Evolutionary conservation across 2,888 invertebrate genomes (phyloP).

Genomic region (Dynastes maya): DNA sequence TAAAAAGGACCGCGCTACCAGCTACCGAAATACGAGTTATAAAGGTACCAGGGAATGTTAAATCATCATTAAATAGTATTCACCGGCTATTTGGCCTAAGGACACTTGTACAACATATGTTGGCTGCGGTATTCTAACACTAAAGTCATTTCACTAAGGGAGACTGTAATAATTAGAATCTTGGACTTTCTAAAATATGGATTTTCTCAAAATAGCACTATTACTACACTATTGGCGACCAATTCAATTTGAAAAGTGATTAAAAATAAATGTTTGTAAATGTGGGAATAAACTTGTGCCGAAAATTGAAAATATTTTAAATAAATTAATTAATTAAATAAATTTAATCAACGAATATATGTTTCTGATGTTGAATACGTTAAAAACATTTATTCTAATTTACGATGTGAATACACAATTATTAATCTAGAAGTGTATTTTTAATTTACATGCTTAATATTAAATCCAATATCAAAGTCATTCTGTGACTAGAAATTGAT

Average conservation of each 20-base stretch:
- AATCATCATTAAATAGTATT: conserved; percentile 55
- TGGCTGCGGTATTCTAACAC: conserved; percentile 51
- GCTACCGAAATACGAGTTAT: conserved; percentile 50
- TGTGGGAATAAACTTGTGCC: no score
- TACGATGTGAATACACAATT: no score
- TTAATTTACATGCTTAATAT: neutral
- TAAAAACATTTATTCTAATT: no score
- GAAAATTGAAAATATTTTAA: no score
- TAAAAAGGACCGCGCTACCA: conserved; percentile 49
- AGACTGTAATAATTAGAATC: conserved; percentile 33
- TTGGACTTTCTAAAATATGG: conserved; percentile 41
- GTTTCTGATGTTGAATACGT: no score
- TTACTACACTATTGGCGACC: neutral
- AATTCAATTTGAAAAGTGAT: neutral
- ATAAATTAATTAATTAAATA: no score
- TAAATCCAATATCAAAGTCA: conserved; percentile 6
- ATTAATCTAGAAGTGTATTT: neutral
- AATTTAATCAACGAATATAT: no score
- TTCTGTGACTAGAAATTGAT: neutral
- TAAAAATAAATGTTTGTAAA: no score
- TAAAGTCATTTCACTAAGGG: conserved; percentile 36
- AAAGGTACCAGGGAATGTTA: conserved; percentile 50
- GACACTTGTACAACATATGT: conserved; percentile 58
- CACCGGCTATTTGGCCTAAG: conserved; percentile 53
- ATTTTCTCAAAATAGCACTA: conserved; percentile 18